Evolutionary conservation across 2,113 vertebrate genomes (phyloP).

Genomic region (Silurus asotus): DNA sequence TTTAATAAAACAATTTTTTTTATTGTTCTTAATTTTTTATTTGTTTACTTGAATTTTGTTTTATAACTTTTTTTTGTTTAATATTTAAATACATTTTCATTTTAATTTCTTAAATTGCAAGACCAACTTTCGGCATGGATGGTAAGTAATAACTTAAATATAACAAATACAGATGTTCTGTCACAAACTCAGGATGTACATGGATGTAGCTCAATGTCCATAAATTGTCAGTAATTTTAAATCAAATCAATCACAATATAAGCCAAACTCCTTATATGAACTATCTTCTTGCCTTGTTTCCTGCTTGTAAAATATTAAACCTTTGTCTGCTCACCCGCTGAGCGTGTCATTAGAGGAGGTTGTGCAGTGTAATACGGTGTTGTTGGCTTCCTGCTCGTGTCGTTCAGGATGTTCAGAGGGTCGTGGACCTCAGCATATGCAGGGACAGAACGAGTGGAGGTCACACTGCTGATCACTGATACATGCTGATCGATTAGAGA

Average conservation of each 20-base stretch:
- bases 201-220: background rate
- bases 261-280: background rate
- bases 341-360: slow-evolving; percentile 69
- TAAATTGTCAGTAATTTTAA: background rate
- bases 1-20: too few relatives aligned
- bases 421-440: slow-evolving; percentile 87
- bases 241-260: background rate
- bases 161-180: background rate
- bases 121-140: too few relatives aligned
- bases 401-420: slow-evolving; percentile 91
- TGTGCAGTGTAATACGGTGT: slow-evolving; percentile 78
- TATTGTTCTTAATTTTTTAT: too few relatives aligned
- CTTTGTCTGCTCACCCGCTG: slow-evolving; percentile 65
- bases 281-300: background rate
- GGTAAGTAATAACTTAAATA: background rate
- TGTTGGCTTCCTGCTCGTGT: slow-evolving; percentile 77
- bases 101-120: too few relatives aligned
- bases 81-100: too few relatives aligned
- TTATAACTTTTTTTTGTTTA: too few relatives aligned
- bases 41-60: too few relatives aligned
- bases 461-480: slow-evolving; percentile 94
- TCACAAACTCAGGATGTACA: background rate
- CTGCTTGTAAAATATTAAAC: background rate
- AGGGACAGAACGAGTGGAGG: slow-evolving; percentile 79
- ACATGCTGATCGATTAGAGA: slow-evolving; percentile 93